Evolutionary conservation across 2,888 invertebrate species (phyloP).

Genomic region (Petrolisthes cinctipes): DNA sequence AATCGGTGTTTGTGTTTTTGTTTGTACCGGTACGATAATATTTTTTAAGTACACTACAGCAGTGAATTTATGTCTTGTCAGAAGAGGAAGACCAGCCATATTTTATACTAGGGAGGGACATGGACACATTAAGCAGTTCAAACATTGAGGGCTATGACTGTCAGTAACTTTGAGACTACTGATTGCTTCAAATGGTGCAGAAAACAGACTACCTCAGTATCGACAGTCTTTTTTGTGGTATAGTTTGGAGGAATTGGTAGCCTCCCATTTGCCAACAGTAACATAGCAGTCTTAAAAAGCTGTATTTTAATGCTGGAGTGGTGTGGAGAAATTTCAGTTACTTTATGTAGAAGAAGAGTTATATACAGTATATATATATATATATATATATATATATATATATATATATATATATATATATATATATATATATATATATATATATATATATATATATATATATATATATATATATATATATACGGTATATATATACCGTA

Average conservation of each 20-base stretch:
- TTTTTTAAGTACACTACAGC: slow-evolving; percentile 6
- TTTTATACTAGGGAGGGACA: background rate
- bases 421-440: slow-evolving; percentile 22
- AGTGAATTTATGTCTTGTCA: background rate
- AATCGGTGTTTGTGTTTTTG: background rate
- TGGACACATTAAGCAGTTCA: too few relatives aligned
- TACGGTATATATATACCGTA: background rate
- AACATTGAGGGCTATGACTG: too few relatives aligned
- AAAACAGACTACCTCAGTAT: too few relatives aligned
- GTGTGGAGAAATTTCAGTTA: too few relatives aligned
- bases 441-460: slow-evolving; percentile 21
- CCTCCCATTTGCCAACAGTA: too few relatives aligned
- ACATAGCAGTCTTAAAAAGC: too few relatives aligned
- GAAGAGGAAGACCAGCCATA: background rate
- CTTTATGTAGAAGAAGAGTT: background rate
- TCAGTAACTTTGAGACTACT: too few relatives aligned
- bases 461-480: slow-evolving; percentile 26
- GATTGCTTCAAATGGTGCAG: too few relatives aligned
- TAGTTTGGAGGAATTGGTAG: background rate
- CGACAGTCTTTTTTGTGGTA: background rate
- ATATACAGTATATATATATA: slow-evolving; percentile 30
- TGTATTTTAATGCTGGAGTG: too few relatives aligned
- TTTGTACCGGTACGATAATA: background rate
- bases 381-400: slow-evolving; percentile 21
- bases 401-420: slow-evolving; percentile 25